Conservation (phyloP, 2,797 vertebrate species). For the Dromococcyx pavoninus region DNA sequence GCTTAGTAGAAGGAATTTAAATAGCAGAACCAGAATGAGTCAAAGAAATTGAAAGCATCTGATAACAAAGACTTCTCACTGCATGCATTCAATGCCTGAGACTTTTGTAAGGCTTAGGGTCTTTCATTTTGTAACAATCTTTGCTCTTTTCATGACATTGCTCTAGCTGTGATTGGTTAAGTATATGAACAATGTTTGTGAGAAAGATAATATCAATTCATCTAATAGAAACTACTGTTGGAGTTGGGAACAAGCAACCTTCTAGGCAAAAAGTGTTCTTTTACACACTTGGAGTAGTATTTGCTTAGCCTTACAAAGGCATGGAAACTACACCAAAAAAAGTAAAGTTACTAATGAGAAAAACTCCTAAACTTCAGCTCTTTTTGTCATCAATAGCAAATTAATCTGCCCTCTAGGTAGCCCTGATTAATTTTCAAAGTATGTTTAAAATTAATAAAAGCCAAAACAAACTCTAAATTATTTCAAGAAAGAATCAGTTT, state of each 20-base stretch:
- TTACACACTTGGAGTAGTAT: background rate
- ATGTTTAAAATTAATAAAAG: background rate
- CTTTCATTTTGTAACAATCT: background rate
- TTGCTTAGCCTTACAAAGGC: background rate
- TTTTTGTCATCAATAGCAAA: background rate
- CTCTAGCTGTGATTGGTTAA: background rate
- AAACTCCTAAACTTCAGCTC: background rate
- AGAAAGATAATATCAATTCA: background rate
- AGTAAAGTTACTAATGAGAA: background rate
- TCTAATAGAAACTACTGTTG: background rate
- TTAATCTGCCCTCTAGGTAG: background rate
- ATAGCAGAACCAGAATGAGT: background rate
- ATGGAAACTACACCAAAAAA: background rate
- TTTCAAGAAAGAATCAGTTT: background rate
- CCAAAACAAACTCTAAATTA: too few relatives aligned
- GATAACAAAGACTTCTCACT: background rate
- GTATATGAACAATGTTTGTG: background rate
- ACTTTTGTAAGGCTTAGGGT: background rate
- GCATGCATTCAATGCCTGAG: background rate
- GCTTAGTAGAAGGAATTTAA: background rate
- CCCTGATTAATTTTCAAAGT: background rate
- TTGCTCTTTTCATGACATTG: background rate
- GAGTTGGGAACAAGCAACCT: background rate
- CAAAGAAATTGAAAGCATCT: background rate
- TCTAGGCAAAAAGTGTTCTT: background rate